These are phyloP conservation scores for Corydoras maculifer DNA, from an alignment of 2,113 vertebrate species.

Conservation along the genomic window DNA sequence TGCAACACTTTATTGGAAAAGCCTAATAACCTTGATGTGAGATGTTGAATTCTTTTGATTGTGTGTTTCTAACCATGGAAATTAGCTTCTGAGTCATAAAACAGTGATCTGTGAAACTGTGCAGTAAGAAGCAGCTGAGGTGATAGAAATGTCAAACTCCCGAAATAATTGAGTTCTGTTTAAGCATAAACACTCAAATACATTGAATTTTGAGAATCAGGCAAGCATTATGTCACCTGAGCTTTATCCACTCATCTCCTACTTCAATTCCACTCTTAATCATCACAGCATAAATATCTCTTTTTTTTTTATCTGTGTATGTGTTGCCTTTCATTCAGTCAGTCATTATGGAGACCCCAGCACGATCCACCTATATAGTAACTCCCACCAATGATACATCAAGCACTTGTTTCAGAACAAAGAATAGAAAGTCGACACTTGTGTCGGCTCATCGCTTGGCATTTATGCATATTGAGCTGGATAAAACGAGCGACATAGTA, in stretches of 20 bases:
- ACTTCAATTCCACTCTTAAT: constrained; percentile 30
- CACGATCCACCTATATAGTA: constrained; percentile 35
- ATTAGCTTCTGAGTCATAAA: neutral
- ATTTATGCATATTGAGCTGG: constrained; percentile 54
- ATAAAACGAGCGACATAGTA: constrained; percentile 51
- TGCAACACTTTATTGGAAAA: constrained; percentile 29
- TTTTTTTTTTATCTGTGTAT: constrained; percentile 31
- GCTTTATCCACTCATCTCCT: constrained; percentile 17
- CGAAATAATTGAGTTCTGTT: constrained; percentile 12
- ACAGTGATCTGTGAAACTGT: too few species aligned
- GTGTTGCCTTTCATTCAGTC: constrained; percentile 43
- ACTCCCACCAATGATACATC: constrained; percentile 45
- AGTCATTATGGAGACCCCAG: constrained; percentile 24
- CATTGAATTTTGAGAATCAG: constrained; percentile 19
- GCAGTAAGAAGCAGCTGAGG: neutral
- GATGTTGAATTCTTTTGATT: neutral
- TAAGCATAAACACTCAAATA: constrained; percentile 21
- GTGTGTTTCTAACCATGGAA: neutral
- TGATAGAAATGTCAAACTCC: neutral
- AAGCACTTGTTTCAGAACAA: constrained; percentile 48
- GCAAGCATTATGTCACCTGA: constrained; percentile 11
- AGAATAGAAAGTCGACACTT: constrained; percentile 45
- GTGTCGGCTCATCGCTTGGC: constrained; percentile 44
- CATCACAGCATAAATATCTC: constrained; percentile 12
- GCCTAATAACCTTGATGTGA: constrained; percentile 17